Evolutionary conservation across 1,140 invertebrate genomes (phyloP).

Genomic region (Drosophila miranda): DNA sequence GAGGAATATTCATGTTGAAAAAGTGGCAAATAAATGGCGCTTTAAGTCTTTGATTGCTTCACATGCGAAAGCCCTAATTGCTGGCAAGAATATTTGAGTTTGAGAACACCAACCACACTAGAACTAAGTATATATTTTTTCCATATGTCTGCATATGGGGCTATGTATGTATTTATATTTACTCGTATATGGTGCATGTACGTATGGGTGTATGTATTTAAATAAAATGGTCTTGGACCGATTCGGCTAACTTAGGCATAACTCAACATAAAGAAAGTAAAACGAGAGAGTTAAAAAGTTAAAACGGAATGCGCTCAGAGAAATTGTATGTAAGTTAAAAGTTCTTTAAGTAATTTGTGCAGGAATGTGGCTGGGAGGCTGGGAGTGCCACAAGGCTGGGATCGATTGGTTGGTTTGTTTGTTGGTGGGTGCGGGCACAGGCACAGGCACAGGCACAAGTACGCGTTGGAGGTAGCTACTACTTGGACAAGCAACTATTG

Average conservation of each 20-base stretch:
- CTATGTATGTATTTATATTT: constrained; percentile 10
- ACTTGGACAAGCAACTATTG: constrained; percentile 63
- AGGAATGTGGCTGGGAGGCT: constrained; percentile 59
- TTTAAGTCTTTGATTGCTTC: constrained; percentile 75
- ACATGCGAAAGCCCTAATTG: constrained; percentile 45
- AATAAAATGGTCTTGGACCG: constrained; percentile 64
- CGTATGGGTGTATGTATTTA: constrained; percentile 29
- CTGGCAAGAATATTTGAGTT: constrained; percentile 75
- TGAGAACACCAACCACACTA: constrained; percentile 55
- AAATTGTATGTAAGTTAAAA: constrained; percentile 30
- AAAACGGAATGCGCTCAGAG: constrained; percentile 63
- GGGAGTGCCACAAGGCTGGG: constrained; percentile 54
- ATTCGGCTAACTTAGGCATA: constrained; percentile 46
- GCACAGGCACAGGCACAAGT: too few relatives aligned
- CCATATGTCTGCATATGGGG: constrained; percentile 6
- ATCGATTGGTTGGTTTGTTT: constrained; percentile 29
- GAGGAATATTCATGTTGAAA: constrained; percentile 61
- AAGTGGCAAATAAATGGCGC: constrained; percentile 74
- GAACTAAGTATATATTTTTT: constrained; percentile 35
- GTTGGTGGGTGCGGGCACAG: constrained; percentile 37
- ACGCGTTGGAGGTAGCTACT: constrained; percentile 51
- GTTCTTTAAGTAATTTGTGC: constrained; percentile 73
- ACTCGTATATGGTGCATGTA: constrained; percentile 5
- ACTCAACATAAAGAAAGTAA: constrained; percentile 45
- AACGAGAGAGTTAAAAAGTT: constrained; percentile 13